phyloP scores from a whole-genome alignment of 2,113 vertebrate genomes.

The Labeo rohita region DNA sequence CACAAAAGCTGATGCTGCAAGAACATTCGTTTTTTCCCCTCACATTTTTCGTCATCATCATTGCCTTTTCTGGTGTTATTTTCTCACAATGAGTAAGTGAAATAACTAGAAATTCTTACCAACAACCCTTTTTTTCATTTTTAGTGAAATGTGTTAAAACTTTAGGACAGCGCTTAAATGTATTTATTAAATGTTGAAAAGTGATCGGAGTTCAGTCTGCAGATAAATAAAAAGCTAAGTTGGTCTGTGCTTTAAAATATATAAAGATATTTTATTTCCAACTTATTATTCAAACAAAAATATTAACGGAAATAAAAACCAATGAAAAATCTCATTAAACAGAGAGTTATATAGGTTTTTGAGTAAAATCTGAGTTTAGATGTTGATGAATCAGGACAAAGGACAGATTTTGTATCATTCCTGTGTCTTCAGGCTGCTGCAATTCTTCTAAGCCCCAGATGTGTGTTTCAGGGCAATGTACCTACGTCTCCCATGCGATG shows the following conservation, averaged over 20 bases:
- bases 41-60: background rate
- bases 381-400: background rate
- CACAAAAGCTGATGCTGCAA: constrained; percentile 30
- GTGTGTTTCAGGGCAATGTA: background rate
- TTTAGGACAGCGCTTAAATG: background rate
- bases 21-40: background rate
- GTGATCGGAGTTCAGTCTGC: background rate
- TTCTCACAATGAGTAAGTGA: background rate
- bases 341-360: background rate
- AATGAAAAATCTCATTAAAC: background rate
- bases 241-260: background rate
- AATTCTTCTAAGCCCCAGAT: background rate
- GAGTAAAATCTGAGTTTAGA: background rate
- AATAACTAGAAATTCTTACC: background rate
- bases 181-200: background rate
- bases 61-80: background rate
- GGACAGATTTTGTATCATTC: background rate
- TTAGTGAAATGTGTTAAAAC: background rate
- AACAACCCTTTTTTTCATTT: background rate
- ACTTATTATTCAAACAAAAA: constrained; percentile 8
- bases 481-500: constrained; percentile 82
- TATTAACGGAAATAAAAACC: background rate
- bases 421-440: background rate
- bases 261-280: background rate
- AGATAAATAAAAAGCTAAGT: background rate